Percentiles rank a stretch among this genome's conserved stretches.
These are phyloP conservation scores for Germaria angustata DNA, from an alignment of 2,888 invertebrate species.

Conservation along the genomic window DNA sequence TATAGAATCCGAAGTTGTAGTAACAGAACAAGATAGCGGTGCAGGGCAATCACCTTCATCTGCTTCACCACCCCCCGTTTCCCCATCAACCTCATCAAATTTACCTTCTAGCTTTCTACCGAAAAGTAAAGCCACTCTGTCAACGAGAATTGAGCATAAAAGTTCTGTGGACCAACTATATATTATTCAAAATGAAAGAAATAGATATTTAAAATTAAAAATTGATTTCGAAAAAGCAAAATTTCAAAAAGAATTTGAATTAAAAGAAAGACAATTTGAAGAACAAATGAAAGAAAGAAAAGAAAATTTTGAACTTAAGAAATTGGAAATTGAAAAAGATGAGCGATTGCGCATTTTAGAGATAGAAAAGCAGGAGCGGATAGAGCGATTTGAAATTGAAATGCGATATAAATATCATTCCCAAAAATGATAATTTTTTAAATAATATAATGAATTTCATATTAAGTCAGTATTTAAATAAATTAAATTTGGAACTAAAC, in stretches of 20 bases:
- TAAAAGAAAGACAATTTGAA: conserved; percentile 11
- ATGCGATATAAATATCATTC: conserved; percentile 12
- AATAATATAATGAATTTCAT: not conserved
- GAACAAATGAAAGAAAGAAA: not conserved
- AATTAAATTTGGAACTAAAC: not conserved
- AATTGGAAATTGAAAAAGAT: conserved; percentile 16
- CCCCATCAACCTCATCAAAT: not conserved
- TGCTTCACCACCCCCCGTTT: not conserved
- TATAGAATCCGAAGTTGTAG: not conserved
- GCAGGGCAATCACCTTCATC: not conserved
- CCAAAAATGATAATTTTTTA: not conserved
- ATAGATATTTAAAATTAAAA: conserved; percentile 7
- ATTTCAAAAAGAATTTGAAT: conserved; percentile 13
- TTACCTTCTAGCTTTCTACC: not conserved
- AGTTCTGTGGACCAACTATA: not conserved
- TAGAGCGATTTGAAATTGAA: conserved; percentile 8
- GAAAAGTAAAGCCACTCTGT: not conserved
- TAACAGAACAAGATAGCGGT: not conserved
- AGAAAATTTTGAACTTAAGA: conserved; percentile 17
- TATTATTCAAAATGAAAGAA: conserved; percentile 7
- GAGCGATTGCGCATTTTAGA: conserved; percentile 10
- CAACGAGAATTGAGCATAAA: not conserved
- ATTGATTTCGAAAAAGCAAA: conserved; percentile 13
- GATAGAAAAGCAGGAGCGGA: conserved; percentile 24
- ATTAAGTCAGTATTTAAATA: not conserved